Evolutionary conservation across 30 jellyfish, hydroid and myxozoan species (phyloP), one percentile per base, ranked within the genome.

Genomic region (Pelagia noctiluca): DNA sequence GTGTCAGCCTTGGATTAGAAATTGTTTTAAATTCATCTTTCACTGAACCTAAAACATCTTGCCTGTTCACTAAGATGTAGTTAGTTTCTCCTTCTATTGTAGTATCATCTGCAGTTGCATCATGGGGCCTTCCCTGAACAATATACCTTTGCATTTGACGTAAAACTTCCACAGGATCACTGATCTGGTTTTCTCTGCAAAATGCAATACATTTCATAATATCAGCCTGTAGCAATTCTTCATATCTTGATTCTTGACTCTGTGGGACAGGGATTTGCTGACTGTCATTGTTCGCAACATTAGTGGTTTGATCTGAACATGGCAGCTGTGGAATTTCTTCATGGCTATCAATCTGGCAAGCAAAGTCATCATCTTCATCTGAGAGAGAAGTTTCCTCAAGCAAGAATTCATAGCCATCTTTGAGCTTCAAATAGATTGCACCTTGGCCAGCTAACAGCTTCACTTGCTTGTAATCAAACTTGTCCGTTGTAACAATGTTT

Each of bases 41-140:
- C 57, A 2, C 37, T 68, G 94, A 83, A 25, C 50, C 30, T 29
- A 64, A 29, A 64, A 25, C 30, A 30, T 22, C 77, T 30, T 64
- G 50, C n/a, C 83, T 34, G 42, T 70, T 70, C 2, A 71, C 71
- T 12, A 71, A n/a, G 47, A 71, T 34, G 71, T 38, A 71, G 47
- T 49, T 71, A 0, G 54, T 71, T 35, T 71, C 83, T 34, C 83
- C 71, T 34, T 63, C 52, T 3, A 63, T 63, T 13, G 77, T 34
- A 3, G 5, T 25, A 3, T 7, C 11, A 3, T 13, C 54, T 7
- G 77, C 54, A 3, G 3, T 2, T 3, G 28, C 24, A 2, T 63
- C 54, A 3, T 19, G 52, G 2, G 77, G 52, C 23, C 54, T 13
- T 2, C 77, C 77, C 28, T 34, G 10, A 21, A 63, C 24, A 28